Conservation (phyloP, 2,113 vertebrate genomes). For the Sinosuthora webbiana region DNA sequence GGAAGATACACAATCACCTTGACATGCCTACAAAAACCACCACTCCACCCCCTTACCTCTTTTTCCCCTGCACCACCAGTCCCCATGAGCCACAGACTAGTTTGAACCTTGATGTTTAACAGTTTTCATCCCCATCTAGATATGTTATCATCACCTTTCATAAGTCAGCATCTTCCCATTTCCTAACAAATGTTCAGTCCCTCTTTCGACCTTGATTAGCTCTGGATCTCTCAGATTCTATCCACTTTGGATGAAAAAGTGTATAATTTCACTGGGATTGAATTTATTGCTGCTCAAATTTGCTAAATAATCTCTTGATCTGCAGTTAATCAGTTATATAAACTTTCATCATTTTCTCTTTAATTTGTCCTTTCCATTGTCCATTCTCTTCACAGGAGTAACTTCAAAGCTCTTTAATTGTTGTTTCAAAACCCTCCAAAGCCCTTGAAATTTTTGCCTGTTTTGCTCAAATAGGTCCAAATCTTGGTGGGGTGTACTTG, state of each 20-base stretch:
- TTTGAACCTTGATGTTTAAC: not conserved
- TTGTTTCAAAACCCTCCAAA: not conserved
- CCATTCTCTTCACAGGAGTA: not conserved
- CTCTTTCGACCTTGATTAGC: not conserved
- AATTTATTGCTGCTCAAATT: not conserved
- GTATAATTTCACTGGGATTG: not conserved
- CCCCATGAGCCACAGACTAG: not conserved
- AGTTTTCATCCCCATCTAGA: not conserved
- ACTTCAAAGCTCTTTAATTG: not conserved
- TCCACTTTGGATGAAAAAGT: not conserved
- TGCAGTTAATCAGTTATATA: not conserved
- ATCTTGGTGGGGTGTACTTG: not conserved
- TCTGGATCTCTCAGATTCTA: not conserved
- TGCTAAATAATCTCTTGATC: not conserved
- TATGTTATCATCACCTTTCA: not conserved
- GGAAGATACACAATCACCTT: not conserved
- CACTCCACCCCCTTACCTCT: not conserved
- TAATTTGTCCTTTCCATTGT: not conserved
- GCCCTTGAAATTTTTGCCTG: not conserved
- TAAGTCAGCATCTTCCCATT: not conserved
- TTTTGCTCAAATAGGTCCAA: not conserved
- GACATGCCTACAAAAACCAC: not conserved
- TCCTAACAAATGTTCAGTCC: not conserved
- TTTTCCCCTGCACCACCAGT: not conserved
- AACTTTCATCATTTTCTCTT: not conserved